Evolutionary conservation across 1,140 invertebrate species (phyloP).

Genomic region (Pentalonia nigronervosa): DNA sequence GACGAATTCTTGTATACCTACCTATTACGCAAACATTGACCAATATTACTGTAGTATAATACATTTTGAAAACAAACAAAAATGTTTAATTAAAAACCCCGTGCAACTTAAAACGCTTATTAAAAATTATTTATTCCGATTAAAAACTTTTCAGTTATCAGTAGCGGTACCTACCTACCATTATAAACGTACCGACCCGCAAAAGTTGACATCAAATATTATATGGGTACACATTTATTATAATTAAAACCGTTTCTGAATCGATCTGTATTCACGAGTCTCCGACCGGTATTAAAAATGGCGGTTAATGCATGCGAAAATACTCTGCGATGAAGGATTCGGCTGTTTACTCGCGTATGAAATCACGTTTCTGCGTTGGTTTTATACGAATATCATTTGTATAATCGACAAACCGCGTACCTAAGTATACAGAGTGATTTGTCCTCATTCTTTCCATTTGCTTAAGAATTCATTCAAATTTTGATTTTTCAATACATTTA

Average conservation of each 20-base stretch:
- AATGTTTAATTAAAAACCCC: background rate
- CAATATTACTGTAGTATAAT: background rate
- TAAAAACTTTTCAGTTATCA: slow-evolving; percentile 22
- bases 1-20: background rate
- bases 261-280: slow-evolving; percentile 1
- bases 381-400: background rate
- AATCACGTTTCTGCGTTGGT: background rate
- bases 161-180: background rate
- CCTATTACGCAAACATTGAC: background rate
- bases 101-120: slow-evolving; percentile 2
- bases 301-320: background rate
- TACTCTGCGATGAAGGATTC: background rate
- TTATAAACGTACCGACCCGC: background rate
- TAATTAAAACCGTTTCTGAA: slow-evolving; percentile 6
- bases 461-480: background rate
- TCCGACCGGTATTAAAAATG: background rate
- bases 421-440: background rate
- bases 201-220: background rate
- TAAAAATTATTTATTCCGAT: slow-evolving; percentile 30
- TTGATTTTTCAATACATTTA: too few species aligned
- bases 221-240: background rate
- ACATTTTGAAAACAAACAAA: slow-evolving; percentile 8
- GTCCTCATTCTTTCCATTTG: background rate
- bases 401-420: background rate
- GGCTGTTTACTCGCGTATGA: background rate